Base-by-base conservation (phyloP, 1,140 invertebrate species). In the Plectrocnemia conspersa region DNA sequence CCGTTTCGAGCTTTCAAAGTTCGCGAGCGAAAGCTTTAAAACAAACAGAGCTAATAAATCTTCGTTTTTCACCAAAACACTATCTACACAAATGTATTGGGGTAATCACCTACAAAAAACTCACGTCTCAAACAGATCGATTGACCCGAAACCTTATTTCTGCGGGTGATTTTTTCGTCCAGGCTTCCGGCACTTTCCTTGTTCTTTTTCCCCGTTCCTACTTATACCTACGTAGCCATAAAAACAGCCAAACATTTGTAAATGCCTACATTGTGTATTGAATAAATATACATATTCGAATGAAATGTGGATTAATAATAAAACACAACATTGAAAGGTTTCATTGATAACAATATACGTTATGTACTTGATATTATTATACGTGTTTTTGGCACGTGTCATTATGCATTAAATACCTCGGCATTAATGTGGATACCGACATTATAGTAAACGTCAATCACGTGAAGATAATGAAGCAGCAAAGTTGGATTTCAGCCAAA, bases 21-120 rank as follows among this genome's bases (percentile, higher is more conserved):
- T 29, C 45, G 2, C 45, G 32, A 33, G 13, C 32, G 25, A 47
- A 33, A 32, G 21, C 27, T 47, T 47, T 47, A 47, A 47, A 47
- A 47, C 45, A 47, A 47, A 47, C 47, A 38, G 33, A 50, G 47
- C 32, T 50, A 50, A 50, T 50, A 50, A 50, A 50, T 50, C 47
- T 50, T 50, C 47, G 47, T 50, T 50, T 50, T 38, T 50, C 45
- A 29, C 45, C 45, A 29, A 21, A 15, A n/a, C 18, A 23, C 41
- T 44, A 7, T 9, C 24, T 23, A 27, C 25, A 24, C n/a, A 9
- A n/a, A 18, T 23, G 11, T 23, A 10, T 47, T 47, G 6, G n/a
- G 27, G 44, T 47, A 32, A 47, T 47, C 44, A 19, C 44, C 19
- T 29, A 47, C 44, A 47, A 47, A 32, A 47, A 47, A 22, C 32